phyloP scores from a whole-genome alignment of 2,113 vertebrate genomes.

The Cottus gobio region DNA sequence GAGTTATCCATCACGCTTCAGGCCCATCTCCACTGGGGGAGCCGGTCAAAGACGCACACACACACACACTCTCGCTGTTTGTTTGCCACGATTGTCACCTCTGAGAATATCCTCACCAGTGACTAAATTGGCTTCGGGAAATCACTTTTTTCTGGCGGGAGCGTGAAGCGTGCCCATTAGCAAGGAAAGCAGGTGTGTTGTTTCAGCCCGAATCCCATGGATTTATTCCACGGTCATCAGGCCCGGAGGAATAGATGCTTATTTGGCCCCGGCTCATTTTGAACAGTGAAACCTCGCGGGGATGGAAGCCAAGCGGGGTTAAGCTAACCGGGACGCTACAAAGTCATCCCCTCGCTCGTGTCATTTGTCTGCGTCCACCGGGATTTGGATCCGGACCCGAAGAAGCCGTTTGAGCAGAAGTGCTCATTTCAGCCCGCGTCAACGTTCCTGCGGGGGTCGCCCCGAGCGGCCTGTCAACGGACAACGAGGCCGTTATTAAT shows the following conservation, averaged over 20 bases:
- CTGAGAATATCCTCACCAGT: conserved; percentile 67
- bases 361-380: conserved; percentile 52
- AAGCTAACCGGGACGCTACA: conserved; percentile 59
- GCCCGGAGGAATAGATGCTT: conserved; percentile 63
- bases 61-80: conserved; percentile 52
- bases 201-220: conserved; percentile 64
- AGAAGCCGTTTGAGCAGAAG: conserved; percentile 55
- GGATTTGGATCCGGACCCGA: conserved; percentile 51
- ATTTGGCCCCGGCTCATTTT: conserved; percentile 63
- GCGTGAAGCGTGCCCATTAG: conserved; percentile 61
- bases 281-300: conserved; percentile 25
- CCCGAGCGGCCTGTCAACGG: no score
- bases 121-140: conserved; percentile 77
- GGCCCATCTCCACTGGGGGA: conserved; percentile 62
- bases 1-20: conserved; percentile 78
- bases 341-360: conserved; percentile 55
- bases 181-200: conserved; percentile 74
- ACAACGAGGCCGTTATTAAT: no score
- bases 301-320: conserved; percentile 12
- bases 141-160: conserved; percentile 62
- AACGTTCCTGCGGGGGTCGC: conserved; percentile 32
- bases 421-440: conserved; percentile 62
- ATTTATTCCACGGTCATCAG: conserved; percentile 67
- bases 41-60: conserved; percentile 59
- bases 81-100: conserved; percentile 70